Conservation (phyloP, 2,797 vertebrate species). For the Melanotaenia nigrans region DNA sequence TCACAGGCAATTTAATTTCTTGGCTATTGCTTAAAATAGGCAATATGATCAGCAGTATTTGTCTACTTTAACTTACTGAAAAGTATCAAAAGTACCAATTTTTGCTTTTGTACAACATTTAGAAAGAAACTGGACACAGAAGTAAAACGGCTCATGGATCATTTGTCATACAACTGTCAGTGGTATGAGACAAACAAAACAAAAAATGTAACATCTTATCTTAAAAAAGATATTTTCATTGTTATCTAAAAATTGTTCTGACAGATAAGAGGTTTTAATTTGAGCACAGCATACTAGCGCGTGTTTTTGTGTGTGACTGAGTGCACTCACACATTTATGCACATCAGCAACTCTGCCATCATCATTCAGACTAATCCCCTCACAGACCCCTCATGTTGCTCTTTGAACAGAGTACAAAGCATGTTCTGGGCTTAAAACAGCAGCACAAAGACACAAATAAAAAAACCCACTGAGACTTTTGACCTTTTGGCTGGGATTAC, state of each 20-base stretch:
- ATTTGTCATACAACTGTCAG: too few species aligned
- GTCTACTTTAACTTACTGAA: too few species aligned
- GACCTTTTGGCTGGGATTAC: conserved; percentile 82
- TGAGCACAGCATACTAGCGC: conserved; percentile 20
- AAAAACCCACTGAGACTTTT: conserved; percentile 82
- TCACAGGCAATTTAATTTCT: too few species aligned
- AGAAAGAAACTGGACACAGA: not conserved
- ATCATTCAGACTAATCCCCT: conserved; percentile 84
- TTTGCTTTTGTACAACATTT: not conserved
- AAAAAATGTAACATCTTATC: too few species aligned
- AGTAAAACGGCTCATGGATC: too few species aligned
- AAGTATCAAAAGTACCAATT: too few species aligned
- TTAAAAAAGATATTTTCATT: conserved; percentile 4
- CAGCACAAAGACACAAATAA: conserved; percentile 82
- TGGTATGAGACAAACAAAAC: too few species aligned
- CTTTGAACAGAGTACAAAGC: conserved; percentile 86
- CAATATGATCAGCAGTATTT: too few species aligned
- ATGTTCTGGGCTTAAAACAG: conserved; percentile 82
- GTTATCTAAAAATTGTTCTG: conserved; percentile 34
- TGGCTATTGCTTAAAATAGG: too few species aligned
- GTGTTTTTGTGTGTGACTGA: conserved; percentile 2
- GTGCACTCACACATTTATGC: conserved; percentile 48
- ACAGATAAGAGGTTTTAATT: conserved; percentile 37
- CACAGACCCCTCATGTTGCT: conserved; percentile 83
- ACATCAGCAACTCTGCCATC: conserved; percentile 64